Percentiles rank a stretch among this genome's conserved stretches.
phyloP scores from a whole-genome alignment of 2,797 vertebrate species.

The Ficedula albicollis region DNA sequence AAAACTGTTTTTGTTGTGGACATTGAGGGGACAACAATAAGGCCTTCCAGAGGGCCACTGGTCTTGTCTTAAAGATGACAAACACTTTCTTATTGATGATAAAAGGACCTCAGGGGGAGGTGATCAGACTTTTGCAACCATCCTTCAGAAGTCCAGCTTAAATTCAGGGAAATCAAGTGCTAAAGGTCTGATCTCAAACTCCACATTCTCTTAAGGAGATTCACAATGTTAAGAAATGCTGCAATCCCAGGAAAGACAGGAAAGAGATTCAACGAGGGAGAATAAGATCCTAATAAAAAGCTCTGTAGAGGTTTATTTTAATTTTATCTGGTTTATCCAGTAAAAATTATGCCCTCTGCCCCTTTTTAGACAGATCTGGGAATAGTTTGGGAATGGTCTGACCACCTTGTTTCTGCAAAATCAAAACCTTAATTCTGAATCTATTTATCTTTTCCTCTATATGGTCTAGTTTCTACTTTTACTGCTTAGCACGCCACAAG shows the following conservation, averaged over 20 bases:
- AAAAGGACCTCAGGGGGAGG: neutral
- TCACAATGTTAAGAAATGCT: neutral
- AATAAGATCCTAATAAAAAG: neutral
- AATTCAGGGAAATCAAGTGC: neutral
- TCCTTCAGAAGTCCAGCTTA: neutral
- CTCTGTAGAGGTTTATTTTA: neutral
- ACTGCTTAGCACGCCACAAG: neutral
- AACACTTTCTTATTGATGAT: neutral
- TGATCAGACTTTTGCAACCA: neutral
- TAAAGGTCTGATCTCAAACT: neutral
- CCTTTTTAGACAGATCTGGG: neutral
- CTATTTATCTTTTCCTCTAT: neutral
- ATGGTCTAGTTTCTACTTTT: neutral
- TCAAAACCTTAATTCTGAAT: neutral
- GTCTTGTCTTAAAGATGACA: neutral
- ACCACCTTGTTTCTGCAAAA: neutral
- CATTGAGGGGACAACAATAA: neutral
- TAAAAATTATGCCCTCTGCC: neutral
- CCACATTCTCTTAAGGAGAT: neutral
- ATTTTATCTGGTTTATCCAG: neutral
- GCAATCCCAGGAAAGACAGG: neutral
- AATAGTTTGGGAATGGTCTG: neutral
- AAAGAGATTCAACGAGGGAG: neutral
- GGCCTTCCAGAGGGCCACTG: neutral
- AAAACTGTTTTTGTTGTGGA: neutral